Evolutionary conservation across 2,888 invertebrate genomes (phyloP), one percentile per base, ranked within the genome.

Genomic region (Scotopteryx bipunctaria): DNA sequence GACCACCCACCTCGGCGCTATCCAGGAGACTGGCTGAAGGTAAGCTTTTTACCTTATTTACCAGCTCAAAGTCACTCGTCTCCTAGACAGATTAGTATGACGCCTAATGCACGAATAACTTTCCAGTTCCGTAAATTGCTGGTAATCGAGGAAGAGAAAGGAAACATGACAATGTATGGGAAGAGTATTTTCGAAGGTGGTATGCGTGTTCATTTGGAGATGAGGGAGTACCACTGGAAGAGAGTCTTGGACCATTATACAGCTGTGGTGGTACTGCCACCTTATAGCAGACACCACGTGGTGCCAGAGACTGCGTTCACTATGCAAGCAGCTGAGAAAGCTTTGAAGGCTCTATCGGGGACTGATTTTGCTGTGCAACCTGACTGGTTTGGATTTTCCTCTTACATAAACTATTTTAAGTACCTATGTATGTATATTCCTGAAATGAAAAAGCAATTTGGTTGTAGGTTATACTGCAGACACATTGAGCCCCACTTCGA

Each of bases 221-320:
- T 71, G 43, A 70, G 81, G 4, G 83, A 87, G 54, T 90, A 86
- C 51, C 75, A 77, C 53, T 90, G 90, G 90, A 73, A 69, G 48
- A 65, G 90, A 17, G 76, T 90, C 0, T 54, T 82, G 35, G 69
- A 89, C 38, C 87, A 89, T 51, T 90, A 90, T 57, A 89, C 88
- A 0, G 79, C 81, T 0, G 76, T 90, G 31, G 81, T 83, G 6
- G 81, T 73, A 0, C 59, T 89, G 1, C 88, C 89, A 0, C 72
- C 74, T 0, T 76, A 80, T 37, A 80, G 74, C 13, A 64, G 73
- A n/a, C 66, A 63, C 0, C 81, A 78, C 9, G 74, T 78, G 0
- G 81, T 78, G 0, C 76, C 81, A 0, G 76, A 73, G 3, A 66
- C 69, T 0, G 44, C 60, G 0, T 86, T 88, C 54, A 83, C 84